phyloP scores from a whole-genome alignment of 2,113 vertebrate genomes.

The Burhinus bistriatus region DNA sequence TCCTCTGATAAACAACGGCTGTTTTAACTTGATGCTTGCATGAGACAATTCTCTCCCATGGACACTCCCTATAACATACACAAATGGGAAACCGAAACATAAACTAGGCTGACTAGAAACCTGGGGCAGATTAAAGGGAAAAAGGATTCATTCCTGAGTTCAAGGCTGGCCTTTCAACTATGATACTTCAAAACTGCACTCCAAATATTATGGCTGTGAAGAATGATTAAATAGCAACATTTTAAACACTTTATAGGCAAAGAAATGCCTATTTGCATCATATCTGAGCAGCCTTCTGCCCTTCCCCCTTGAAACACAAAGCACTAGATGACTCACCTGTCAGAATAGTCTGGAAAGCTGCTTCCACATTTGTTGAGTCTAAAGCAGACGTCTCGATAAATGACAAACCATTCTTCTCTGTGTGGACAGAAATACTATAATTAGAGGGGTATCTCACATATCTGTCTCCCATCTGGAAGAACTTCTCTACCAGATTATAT shows the following conservation, averaged over 20 bases:
- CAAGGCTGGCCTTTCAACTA: neutral
- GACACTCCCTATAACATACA: neutral
- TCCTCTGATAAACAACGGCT: neutral
- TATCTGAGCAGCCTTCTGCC: neutral
- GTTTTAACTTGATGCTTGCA: neutral
- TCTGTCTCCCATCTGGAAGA: neutral
- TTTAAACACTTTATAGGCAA: neutral
- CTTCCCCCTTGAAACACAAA: neutral
- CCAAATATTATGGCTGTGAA: neutral
- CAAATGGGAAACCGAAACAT: neutral
- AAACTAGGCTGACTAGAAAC: neutral
- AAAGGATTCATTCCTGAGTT: neutral
- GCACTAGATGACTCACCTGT: slow-evolving; percentile 77
- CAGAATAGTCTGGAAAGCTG: slow-evolving; percentile 93
- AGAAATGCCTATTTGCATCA: neutral
- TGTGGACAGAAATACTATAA: slow-evolving; percentile 32
- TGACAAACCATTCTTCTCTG: slow-evolving; percentile 91
- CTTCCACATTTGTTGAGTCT: slow-evolving; percentile 94
- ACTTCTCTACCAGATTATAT: neutral
- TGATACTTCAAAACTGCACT: neutral
- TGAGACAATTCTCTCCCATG: neutral
- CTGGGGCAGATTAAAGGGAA: neutral
- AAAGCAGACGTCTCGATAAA: slow-evolving; percentile 96
- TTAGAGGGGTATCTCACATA: neutral
- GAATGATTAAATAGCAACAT: neutral